Percentiles rank a stretch among this genome's conserved stretches.
These are phyloP conservation scores for Schizotus pectinicornis DNA, from an alignment of 2,888 invertebrate genomes.

Conservation along the genomic window DNA sequence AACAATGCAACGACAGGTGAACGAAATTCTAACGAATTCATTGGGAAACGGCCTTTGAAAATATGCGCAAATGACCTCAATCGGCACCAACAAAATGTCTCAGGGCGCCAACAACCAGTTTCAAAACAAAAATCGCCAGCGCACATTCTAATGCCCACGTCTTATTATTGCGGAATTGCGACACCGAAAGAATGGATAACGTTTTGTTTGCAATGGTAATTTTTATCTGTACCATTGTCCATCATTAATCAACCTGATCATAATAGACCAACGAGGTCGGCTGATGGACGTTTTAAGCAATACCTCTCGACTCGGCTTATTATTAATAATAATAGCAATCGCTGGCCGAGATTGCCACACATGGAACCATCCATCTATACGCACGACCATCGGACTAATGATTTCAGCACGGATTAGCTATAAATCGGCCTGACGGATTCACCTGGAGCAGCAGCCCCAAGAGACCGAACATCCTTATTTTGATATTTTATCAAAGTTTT, in stretches of 20 bases:
- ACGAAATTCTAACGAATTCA: background rate
- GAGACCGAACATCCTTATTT: too few species aligned
- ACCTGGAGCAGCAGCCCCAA: too few species aligned
- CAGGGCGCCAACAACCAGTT: constrained; percentile 31
- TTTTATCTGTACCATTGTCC: constrained; percentile 18
- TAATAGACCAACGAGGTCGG: constrained; percentile 23
- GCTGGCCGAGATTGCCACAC: constrained; percentile 25
- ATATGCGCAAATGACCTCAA: constrained; percentile 29
- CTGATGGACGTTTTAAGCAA: constrained; percentile 27
- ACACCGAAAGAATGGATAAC: constrained; percentile 8
- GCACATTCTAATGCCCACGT: constrained; percentile 23
- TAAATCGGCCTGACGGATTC: too few species aligned
- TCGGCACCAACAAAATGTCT: constrained; percentile 25
- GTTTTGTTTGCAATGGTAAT: constrained; percentile 8
- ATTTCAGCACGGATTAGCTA: constrained; percentile 6
- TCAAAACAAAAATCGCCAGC: constrained; percentile 19
- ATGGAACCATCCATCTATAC: constrained; percentile 9
- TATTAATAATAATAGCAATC: constrained; percentile 29
- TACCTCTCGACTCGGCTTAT: constrained; percentile 16
- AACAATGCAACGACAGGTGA: too few species aligned
- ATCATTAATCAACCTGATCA: constrained; percentile 26
- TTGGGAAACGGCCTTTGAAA: constrained; percentile 27
- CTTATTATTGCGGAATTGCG: constrained; percentile 16
- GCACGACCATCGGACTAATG: constrained; percentile 16
- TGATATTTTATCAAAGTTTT: too few species aligned